Percentiles rank a stretch among this genome's conserved stretches.
Conservation (phyloP, 1,140 invertebrate species). For the Heterodera carotae region DNA sequence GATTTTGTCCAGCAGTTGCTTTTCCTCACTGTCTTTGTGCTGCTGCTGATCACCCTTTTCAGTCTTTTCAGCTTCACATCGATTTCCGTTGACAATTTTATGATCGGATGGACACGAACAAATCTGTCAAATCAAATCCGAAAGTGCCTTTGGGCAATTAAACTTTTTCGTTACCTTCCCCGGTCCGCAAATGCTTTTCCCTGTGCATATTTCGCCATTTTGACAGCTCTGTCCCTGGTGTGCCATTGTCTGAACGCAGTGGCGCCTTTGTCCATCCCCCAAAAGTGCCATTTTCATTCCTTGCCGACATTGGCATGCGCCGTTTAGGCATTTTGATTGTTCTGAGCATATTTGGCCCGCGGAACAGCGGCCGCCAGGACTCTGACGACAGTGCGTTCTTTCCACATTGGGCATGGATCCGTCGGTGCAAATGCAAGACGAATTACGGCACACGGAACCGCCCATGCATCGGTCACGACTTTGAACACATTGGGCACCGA, state of each 20-base stretch:
- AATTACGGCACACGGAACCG: conserved; percentile 39
- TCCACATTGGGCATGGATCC: conserved; percentile 30
- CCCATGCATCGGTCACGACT: conserved; percentile 41
- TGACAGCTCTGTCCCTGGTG: conserved; percentile 39
- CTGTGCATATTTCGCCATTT: conserved; percentile 34
- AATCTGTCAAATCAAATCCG: too few relatives aligned
- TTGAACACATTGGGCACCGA: conserved; percentile 29
- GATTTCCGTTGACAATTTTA: too few relatives aligned
- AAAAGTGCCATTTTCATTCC: conserved; percentile 12
- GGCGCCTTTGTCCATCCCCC: neutral
- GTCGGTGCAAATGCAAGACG: conserved; percentile 44
- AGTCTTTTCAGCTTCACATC: neutral
- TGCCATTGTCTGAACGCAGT: conserved; percentile 33
- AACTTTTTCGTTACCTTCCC: conserved; percentile 8
- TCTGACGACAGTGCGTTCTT: conserved; percentile 40
- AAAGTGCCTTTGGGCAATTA: too few relatives aligned
- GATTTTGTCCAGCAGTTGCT: too few relatives aligned
- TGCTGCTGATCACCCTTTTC: neutral
- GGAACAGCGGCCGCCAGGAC: conserved; percentile 40
- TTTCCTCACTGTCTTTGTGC: too few relatives aligned
- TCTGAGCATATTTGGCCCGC: conserved; percentile 45
- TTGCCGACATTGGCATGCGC: conserved; percentile 39
- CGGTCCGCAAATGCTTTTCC: conserved; percentile 31
- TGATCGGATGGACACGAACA: too few relatives aligned
- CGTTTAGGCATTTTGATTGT: conserved; percentile 38